These are phyloP conservation scores for Drosophila varians DNA, from an alignment of 1,140 invertebrate genomes.

Conservation along the genomic window DNA sequence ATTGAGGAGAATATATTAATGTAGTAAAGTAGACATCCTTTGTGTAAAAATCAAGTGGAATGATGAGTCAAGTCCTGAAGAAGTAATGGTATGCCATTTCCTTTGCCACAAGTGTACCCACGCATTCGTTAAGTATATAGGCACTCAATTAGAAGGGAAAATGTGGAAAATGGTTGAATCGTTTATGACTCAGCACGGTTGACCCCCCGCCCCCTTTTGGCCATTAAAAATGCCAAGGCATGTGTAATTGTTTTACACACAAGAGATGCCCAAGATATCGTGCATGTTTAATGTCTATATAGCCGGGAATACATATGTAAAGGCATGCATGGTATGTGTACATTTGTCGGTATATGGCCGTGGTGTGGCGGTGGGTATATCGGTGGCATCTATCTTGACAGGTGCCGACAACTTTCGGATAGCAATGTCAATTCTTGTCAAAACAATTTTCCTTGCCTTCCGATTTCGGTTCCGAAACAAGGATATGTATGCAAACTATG, in stretches of 20 bases:
- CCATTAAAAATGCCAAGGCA: slow-evolving; percentile 67
- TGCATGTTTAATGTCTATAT: slow-evolving; percentile 36
- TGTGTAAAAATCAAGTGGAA: too few species aligned
- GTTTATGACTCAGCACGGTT: slow-evolving; percentile 61
- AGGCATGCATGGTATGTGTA: slow-evolving; percentile 7
- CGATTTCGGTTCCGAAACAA: slow-evolving; percentile 4
- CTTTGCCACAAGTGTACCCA: not conserved
- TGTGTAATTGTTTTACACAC: slow-evolving; percentile 71
- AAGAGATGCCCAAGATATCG: slow-evolving; percentile 46
- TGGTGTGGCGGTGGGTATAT: slow-evolving; percentile 16
- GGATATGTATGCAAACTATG: slow-evolving; percentile 33
- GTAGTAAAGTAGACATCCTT: too few species aligned
- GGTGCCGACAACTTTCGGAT: slow-evolving; percentile 57
- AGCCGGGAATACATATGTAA: slow-evolving; percentile 8
- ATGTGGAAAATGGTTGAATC: slow-evolving; percentile 57
- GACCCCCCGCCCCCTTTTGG: slow-evolving; percentile 18
- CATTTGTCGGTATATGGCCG: slow-evolving; percentile 2
- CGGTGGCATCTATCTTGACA: slow-evolving; percentile 47
- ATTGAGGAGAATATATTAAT: not conserved
- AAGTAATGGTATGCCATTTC: too few species aligned
- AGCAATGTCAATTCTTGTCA: slow-evolving; percentile 49
- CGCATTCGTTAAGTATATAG: slow-evolving; percentile 49
- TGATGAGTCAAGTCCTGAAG: too few species aligned
- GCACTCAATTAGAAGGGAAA: slow-evolving; percentile 69
- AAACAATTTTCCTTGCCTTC: slow-evolving; percentile 26